These are phyloP conservation scores for Catostomus latipinnis DNA, from an alignment of 2,797 vertebrate species.

Conservation along the genomic window DNA sequence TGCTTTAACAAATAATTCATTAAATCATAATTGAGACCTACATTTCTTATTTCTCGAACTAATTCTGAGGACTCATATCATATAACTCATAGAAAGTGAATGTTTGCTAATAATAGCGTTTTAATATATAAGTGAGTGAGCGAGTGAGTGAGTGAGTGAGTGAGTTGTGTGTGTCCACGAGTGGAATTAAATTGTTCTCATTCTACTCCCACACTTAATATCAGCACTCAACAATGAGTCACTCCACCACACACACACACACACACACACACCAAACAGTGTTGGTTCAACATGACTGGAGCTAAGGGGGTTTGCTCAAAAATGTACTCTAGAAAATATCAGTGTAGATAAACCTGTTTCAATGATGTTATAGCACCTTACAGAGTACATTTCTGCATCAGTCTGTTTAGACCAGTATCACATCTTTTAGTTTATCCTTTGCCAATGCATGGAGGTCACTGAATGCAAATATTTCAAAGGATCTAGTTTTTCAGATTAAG, in stretches of 20 bases:
- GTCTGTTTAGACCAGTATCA: too few species aligned
- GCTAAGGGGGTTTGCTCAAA: conserved; percentile 9
- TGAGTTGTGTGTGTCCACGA: conserved; percentile 33
- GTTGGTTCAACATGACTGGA: conserved; percentile 23
- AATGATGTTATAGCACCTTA: too few species aligned
- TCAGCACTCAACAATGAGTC: conserved; percentile 50
- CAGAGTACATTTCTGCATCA: too few species aligned
- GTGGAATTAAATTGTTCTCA: conserved; percentile 48
- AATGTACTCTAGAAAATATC: neutral
- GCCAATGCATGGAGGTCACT: too few species aligned
- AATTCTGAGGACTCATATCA: neutral
- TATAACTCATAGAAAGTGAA: neutral
- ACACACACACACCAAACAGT: conserved; percentile 25
- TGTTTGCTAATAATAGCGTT: neutral
- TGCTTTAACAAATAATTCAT: neutral
- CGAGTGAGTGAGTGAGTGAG: too few species aligned
- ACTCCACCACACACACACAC: conserved; percentile 14
- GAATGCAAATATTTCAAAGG: too few species aligned
- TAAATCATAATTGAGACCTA: neutral
- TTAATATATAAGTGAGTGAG: neutral
- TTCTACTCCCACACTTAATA: conserved; percentile 40
- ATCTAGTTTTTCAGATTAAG: too few species aligned
- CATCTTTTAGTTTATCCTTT: too few species aligned
- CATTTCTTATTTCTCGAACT: too few species aligned
- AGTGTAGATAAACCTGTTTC: neutral